phyloP scores from a whole-genome alignment of 2,797 vertebrate species.

The Petrocephalus sullivani region DNA sequence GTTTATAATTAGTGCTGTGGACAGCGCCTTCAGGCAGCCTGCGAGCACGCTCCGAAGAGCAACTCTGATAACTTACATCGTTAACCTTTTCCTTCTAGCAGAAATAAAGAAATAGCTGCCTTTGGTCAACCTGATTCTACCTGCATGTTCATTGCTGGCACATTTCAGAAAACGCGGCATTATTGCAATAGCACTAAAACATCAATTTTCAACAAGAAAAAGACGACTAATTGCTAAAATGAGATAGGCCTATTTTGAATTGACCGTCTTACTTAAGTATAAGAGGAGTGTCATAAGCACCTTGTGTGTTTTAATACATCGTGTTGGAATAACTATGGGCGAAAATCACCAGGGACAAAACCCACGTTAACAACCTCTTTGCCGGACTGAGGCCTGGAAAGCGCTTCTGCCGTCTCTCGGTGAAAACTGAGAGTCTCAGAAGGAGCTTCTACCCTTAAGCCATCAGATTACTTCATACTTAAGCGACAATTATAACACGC shows the following conservation, averaged over 20 bases:
- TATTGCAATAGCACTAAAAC: not conserved
- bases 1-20: slow-evolving; percentile 42
- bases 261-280: not conserved
- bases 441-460: not conserved
- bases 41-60: not conserved
- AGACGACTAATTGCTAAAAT: not conserved
- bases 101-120: not conserved
- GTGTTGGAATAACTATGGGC: not conserved
- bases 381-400: not conserved
- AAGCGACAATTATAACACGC: not conserved
- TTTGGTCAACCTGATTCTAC: not conserved
- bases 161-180: not conserved
- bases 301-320: not conserved
- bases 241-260: not conserved
- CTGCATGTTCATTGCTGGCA: not conserved
- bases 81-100: not conserved
- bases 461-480: not conserved
- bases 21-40: slow-evolving; percentile 10
- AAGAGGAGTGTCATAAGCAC: not conserved
- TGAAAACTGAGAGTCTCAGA: not conserved
- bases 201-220: not conserved
- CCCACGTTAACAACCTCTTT: not conserved
- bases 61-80: not conserved
- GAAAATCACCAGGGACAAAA: not conserved
- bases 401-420: not conserved